A percentile compares a stretch with the other conserved stretches of the same genome.
Conservation (phyloP, 1,140 invertebrate species). For the Hycleus phaleratus region DNA sequence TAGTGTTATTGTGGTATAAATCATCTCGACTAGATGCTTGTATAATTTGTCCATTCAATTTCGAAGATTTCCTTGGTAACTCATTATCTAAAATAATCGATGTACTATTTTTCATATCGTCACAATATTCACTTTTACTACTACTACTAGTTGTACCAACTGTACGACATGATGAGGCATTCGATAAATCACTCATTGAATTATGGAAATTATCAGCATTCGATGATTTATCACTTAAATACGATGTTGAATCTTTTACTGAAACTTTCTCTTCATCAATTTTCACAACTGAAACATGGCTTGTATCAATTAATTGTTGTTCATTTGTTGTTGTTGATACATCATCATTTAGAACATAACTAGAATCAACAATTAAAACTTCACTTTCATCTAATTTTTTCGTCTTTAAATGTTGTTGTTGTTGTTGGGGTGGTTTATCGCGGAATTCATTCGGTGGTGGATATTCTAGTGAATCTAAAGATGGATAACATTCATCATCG, state of each 20-base stretch:
- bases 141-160: slow-evolving; percentile 24
- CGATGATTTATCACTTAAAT: slow-evolving; percentile 38
- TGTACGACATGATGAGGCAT: slow-evolving; percentile 30
- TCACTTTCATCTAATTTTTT: slow-evolving; percentile 74
- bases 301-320: slow-evolving; percentile 53
- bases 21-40: slow-evolving; percentile 9
- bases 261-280: slow-evolving; percentile 70
- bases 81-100: slow-evolving; percentile 31
- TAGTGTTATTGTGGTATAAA: slow-evolving; percentile 19
- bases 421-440: slow-evolving; percentile 36
- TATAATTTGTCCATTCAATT: slow-evolving; percentile 35
- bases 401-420: slow-evolving; percentile 14
- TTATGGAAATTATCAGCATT: slow-evolving; percentile 30
- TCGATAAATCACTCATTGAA: slow-evolving; percentile 41
- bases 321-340: slow-evolving; percentile 36
- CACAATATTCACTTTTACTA: slow-evolving; percentile 35
- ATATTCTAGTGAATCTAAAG: slow-evolving; percentile 64
- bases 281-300: slow-evolving; percentile 83
- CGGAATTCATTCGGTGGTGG: slow-evolving; percentile 47
- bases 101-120: slow-evolving; percentile 29
- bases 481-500: slow-evolving; percentile 62
- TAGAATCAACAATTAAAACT: slow-evolving; percentile 65
- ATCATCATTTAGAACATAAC: slow-evolving; percentile 49
- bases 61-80: slow-evolving; percentile 14
- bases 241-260: slow-evolving; percentile 57